Conservation (phyloP, 2,797 vertebrate genomes). For the Squalus acanthias region DNA sequence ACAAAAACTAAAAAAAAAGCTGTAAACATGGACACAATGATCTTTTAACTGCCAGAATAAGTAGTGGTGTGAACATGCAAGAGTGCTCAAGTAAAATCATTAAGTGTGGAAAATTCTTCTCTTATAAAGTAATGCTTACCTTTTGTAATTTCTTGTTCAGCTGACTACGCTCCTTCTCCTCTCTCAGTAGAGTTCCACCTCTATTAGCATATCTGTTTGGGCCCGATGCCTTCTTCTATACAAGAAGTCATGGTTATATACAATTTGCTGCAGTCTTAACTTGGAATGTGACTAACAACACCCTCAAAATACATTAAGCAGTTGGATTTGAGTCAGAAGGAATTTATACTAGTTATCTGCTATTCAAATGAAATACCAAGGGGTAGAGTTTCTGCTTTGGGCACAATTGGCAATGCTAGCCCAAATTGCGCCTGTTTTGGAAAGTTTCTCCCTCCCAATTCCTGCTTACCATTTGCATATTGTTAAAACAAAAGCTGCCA, state of each 20-base stretch:
- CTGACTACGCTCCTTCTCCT: conserved; percentile 55
- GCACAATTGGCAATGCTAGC: background rate
- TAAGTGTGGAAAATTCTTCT: background rate
- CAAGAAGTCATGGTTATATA: background rate
- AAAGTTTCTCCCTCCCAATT: background rate
- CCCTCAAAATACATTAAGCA: background rate
- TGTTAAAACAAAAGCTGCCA: no score
- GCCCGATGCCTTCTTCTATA: conserved; percentile 57
- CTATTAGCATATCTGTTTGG: conserved; percentile 58
- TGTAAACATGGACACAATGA: background rate
- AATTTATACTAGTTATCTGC: background rate
- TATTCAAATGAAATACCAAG: background rate
- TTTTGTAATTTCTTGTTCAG: conserved; percentile 57
- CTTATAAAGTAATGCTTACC: conserved; percentile 45
- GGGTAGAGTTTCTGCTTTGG: background rate
- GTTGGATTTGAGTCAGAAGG: background rate
- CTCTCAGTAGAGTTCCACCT: conserved; percentile 57
- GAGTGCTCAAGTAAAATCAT: background rate
- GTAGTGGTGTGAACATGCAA: background rate
- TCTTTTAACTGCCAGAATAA: background rate
- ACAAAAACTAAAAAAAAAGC: background rate
- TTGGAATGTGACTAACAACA: background rate
- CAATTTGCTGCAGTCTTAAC: background rate
- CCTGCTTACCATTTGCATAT: background rate
- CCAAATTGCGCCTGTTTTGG: background rate